Evolutionary conservation across 2,888 invertebrate species (phyloP).

Genomic region (Athetis lepigone): DNA sequence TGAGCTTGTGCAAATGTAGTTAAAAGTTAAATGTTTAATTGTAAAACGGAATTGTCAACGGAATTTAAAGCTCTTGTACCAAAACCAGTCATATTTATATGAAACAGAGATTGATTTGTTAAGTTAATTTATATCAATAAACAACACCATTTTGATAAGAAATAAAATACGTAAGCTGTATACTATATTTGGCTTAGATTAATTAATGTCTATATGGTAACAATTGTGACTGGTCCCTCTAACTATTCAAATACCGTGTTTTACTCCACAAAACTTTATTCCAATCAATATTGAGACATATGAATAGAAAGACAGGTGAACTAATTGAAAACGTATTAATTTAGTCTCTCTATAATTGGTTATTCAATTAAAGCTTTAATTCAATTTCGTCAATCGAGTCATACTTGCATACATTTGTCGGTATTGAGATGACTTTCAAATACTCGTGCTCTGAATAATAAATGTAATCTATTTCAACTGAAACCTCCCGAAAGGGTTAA

Average conservation of each 20-base stretch:
- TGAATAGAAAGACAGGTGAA: constrained; percentile 19
- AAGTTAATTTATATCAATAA: constrained; percentile 11
- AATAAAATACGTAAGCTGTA: constrained; percentile 34
- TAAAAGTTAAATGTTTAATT: constrained; percentile 58
- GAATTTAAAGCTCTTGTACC: constrained; percentile 16
- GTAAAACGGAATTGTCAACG: constrained; percentile 58
- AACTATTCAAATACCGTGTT: constrained; percentile 15
- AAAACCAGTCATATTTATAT: constrained; percentile 12
- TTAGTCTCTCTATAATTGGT: constrained; percentile 19
- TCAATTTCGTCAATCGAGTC: constrained; percentile 25
- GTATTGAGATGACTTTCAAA: constrained; percentile 16
- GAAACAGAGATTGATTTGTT: not conserved
- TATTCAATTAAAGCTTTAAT: constrained; percentile 22
- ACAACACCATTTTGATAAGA: constrained; percentile 23
- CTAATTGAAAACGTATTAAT: constrained; percentile 16
- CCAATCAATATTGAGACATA: no score
- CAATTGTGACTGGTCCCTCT: constrained; percentile 18
- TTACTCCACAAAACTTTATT: constrained; percentile 9
- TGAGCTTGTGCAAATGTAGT: constrained; percentile 74
- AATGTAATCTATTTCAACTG: constrained; percentile 17
- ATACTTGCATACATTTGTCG: constrained; percentile 32
- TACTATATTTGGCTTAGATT: constrained; percentile 34
- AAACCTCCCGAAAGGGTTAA: constrained; percentile 9
- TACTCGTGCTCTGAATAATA: constrained; percentile 29
- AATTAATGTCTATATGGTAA: constrained; percentile 12